Conservation (phyloP, 2,113 vertebrate species). For the Prunella fulvescens region DNA sequence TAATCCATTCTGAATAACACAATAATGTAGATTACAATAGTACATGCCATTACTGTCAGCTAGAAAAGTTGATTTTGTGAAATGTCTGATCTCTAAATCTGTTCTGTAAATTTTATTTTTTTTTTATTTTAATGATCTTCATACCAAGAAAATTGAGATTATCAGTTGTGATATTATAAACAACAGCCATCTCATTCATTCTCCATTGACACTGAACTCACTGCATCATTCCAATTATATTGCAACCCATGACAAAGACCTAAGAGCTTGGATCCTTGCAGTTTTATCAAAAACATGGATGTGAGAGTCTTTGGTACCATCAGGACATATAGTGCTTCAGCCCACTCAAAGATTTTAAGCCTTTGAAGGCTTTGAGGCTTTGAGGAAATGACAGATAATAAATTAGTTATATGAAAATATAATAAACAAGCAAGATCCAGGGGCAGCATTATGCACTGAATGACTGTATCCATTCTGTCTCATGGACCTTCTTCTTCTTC, state of each 20-base stretch:
- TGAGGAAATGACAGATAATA: slow-evolving; percentile 5
- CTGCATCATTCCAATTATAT: background rate
- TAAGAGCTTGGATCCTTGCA: background rate
- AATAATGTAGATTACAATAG: background rate
- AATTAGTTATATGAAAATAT: background rate
- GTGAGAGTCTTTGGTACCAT: background rate
- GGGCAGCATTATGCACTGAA: background rate
- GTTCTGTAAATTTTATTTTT: background rate
- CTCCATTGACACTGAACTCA: background rate
- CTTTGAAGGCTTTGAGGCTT: background rate
- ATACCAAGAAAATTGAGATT: background rate
- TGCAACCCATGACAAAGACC: background rate
- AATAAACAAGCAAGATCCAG: background rate
- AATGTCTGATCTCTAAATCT: background rate
- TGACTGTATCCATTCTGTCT: background rate
- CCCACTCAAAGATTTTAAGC: background rate
- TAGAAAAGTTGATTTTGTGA: background rate
- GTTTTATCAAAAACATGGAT: background rate
- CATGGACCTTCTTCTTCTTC: background rate
- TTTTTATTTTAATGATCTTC: background rate
- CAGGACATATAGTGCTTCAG: background rate
- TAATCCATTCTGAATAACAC: background rate
- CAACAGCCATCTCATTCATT: background rate
- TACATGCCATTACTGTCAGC: background rate
- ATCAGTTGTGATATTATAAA: background rate